Evolutionary conservation across 2,888 invertebrate genomes (phyloP), one percentile per base, ranked within the genome.

Genomic region (Xiphydria camelus): DNA sequence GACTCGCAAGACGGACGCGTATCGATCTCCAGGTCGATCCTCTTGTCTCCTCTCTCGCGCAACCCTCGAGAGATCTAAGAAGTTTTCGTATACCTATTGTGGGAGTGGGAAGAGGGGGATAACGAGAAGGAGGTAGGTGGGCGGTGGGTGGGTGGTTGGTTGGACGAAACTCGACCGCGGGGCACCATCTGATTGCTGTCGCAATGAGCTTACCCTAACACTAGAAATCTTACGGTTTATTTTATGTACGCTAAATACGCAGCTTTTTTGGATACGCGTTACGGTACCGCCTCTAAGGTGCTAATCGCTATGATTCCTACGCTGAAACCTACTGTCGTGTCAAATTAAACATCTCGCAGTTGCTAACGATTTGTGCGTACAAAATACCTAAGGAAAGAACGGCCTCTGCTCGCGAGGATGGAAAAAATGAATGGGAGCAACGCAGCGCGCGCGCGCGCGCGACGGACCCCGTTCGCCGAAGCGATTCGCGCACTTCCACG

Each of bases 121-220:
- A n/a, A n/a, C n/a, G n/a, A n/a, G n/a, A n/a, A n/a, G n/a, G n/a
- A n/a, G n/a, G n/a, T n/a, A n/a, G n/a, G n/a, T n/a, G n/a, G n/a
- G n/a, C n/a, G n/a, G n/a, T n/a, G n/a, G n/a, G n/a, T n/a, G n/a
- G n/a, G n/a, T n/a, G n/a, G n/a, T n/a, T n/a, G n/a, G n/a, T n/a
- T n/a, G n/a, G n/a, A n/a, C 15, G 34, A 34, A 50, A 53, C 55
- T 53, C 41, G 59, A 64, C 61, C 66, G 57, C 59, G 58, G 58
- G 59, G 53, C 53, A 54, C 49, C 53, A 43, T 60, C 62, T 72
- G 71, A 72, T 71, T 71, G 71, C 62, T 71, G 65, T 71, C 72
- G 67, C 71, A 72, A 70, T 72, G 69, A 69, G 67, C 66, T 69
- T 70, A 67, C 55, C 45, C 61, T 67, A 64, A 44, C 49, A 57